Evolutionary conservation across 2,113 vertebrate genomes (phyloP).

Genomic region (Triplophysa rosa): DNA sequence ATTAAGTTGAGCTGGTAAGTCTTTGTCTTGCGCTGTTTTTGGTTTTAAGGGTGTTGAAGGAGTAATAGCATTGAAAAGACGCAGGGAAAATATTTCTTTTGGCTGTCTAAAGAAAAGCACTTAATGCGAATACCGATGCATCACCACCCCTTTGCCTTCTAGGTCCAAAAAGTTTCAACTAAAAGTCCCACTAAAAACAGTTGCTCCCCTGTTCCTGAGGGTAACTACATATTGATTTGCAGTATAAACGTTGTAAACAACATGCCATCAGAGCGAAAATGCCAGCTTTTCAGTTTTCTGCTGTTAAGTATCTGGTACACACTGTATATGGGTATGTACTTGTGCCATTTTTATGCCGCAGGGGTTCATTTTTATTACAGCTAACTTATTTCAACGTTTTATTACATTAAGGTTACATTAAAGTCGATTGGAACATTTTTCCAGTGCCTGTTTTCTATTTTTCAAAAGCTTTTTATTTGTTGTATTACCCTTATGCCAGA

Average conservation of each 20-base stretch:
- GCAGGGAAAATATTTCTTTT: not conserved
- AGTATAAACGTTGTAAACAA: conserved; percentile 32
- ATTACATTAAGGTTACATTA: too few species aligned
- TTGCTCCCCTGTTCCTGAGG: conserved; percentile 24
- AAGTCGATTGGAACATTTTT: too few species aligned
- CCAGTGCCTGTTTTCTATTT: too few species aligned
- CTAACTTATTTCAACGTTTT: too few species aligned
- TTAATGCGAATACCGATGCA: not conserved
- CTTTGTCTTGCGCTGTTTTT: conserved; percentile 9
- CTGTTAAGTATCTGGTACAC: conserved; percentile 20
- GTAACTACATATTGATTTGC: conserved; percentile 29
- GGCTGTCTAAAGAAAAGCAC: not conserved
- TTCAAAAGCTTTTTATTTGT: too few species aligned
- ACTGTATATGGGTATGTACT: not conserved
- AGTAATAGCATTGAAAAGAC: conserved; percentile 1
- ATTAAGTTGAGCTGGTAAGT: not conserved
- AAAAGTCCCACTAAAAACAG: conserved; percentile 1
- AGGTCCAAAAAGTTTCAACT: not conserved
- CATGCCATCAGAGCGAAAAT: not conserved
- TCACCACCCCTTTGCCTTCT: not conserved
- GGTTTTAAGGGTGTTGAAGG: not conserved
- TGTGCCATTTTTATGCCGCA: too few species aligned
- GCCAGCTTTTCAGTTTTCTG: conserved; percentile 8
- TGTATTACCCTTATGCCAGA: too few species aligned
- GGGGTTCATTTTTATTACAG: too few species aligned